These are phyloP conservation scores for Hyla sarda DNA, from an alignment of 2,113 vertebrate species.

Conservation along the genomic window DNA sequence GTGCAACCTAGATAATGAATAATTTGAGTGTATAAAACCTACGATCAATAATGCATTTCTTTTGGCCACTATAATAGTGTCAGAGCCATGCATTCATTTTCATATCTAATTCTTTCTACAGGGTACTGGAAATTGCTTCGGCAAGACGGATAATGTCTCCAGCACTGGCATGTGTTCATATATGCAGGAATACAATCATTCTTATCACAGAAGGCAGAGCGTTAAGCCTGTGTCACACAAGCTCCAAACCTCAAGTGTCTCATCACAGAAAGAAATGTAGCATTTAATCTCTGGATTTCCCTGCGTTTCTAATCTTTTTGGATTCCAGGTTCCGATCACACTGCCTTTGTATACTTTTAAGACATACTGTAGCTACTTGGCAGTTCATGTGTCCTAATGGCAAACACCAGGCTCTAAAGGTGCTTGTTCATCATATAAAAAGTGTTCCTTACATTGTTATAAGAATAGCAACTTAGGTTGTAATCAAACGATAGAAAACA, in stretches of 20 bases:
- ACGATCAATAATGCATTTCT: neutral
- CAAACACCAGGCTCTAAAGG: neutral
- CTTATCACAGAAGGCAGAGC: conserved; percentile 16
- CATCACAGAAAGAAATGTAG: conserved; percentile 14
- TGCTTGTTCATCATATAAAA: neutral
- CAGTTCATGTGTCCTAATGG: neutral
- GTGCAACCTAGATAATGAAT: neutral
- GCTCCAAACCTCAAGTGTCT: conserved; percentile 30
- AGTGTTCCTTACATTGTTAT: neutral
- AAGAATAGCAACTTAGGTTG: neutral
- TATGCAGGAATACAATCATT: conserved; percentile 19
- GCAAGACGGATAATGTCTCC: conserved; percentile 13
- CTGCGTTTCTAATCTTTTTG: neutral
- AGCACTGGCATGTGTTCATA: conserved; percentile 1
- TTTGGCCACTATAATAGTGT: conserved; percentile 6
- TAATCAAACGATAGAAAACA: neutral
- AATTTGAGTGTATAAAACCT: neutral
- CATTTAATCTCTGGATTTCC: conserved; percentile 4
- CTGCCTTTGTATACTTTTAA: neutral
- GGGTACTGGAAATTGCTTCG: conserved; percentile 7
- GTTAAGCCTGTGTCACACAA: conserved; percentile 21
- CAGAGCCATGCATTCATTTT: neutral
- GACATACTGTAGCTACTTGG: neutral
- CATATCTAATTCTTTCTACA: conserved; percentile 8
- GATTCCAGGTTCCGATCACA: neutral